Evolutionary conservation across 2,888 invertebrate genomes (phyloP).

Genomic region (Leucania comma): DNA sequence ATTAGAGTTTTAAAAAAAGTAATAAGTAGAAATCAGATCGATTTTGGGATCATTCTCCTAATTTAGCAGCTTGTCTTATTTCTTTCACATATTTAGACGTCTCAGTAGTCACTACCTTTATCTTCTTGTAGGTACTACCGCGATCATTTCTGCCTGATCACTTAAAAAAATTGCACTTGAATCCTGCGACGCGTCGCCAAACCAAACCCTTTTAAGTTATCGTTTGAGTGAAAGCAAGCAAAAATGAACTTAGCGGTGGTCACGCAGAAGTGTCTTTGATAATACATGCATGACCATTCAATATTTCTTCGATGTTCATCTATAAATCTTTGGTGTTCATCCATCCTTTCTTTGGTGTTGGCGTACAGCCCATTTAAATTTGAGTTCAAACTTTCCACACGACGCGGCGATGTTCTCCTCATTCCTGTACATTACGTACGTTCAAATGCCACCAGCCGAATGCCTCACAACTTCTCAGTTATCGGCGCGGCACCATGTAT

Average conservation of each 20-base stretch:
- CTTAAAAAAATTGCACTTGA: too few relatives aligned
- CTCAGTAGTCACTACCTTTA: neutral
- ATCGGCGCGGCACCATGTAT: neutral
- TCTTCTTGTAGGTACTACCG: too few relatives aligned
- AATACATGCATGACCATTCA: neutral
- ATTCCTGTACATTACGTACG: neutral
- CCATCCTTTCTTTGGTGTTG: neutral
- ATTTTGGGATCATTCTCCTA: neutral
- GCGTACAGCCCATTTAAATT: neutral
- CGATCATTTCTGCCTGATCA: too few relatives aligned
- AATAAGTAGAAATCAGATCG: neutral
- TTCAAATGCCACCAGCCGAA: slow-evolving; percentile 3
- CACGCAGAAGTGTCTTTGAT: too few relatives aligned
- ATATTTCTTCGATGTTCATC: neutral
- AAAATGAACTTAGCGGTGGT: too few relatives aligned
- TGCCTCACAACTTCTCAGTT: slow-evolving; percentile 1
- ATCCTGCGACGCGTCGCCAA: too few relatives aligned
- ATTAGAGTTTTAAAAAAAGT: too few relatives aligned
- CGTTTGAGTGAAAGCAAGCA: too few relatives aligned
- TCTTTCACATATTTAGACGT: neutral
- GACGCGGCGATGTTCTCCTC: neutral
- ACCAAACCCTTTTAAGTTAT: too few relatives aligned
- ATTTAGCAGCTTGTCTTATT: neutral
- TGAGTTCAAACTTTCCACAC: neutral
- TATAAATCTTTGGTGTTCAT: neutral